Evolutionary conservation across 2,113 vertebrate genomes (phyloP).

Genomic region (Craseonycteris thonglongyai): DNA sequence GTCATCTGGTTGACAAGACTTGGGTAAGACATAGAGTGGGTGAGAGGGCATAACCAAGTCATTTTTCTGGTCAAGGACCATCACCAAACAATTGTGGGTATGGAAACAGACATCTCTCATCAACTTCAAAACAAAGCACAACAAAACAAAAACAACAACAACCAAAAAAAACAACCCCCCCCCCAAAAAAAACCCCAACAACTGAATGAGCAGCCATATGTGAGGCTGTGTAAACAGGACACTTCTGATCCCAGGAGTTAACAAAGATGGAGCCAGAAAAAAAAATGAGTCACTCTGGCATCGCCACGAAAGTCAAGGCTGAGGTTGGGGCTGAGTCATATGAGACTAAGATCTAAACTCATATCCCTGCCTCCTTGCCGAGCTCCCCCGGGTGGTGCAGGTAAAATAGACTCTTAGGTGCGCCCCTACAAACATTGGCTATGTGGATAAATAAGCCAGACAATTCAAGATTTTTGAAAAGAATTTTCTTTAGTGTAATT

Average conservation of each 20-base stretch:
- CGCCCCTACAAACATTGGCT: not conserved
- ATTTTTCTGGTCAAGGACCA: not conserved
- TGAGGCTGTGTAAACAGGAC: constrained; percentile 53
- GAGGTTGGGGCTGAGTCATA: constrained; percentile 58
- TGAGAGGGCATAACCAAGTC: not conserved
- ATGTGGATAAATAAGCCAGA: not conserved
- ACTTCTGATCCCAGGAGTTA: constrained; percentile 61
- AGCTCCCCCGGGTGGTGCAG: not conserved
- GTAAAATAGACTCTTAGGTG: not conserved
- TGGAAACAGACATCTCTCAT: not conserved
- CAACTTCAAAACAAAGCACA: constrained; percentile 28
- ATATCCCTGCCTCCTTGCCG: not conserved
- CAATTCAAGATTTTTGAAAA: not conserved
- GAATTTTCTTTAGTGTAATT: not conserved
- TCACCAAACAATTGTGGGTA: not conserved
- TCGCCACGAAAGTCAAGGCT: constrained; percentile 13
- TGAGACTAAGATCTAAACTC: not conserved
- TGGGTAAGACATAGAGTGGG: not conserved
- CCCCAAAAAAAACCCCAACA: too few relatives aligned
- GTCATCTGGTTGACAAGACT: not conserved
- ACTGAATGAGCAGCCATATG: constrained; percentile 23
- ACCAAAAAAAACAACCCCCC: too few relatives aligned
- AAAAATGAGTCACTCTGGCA: constrained; percentile 54
- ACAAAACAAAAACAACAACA: too few relatives aligned
- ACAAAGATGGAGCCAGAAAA: constrained; percentile 54